phyloP scores from a whole-genome alignment of 2,888 invertebrate species.

The Callimorpha dominula region DNA sequence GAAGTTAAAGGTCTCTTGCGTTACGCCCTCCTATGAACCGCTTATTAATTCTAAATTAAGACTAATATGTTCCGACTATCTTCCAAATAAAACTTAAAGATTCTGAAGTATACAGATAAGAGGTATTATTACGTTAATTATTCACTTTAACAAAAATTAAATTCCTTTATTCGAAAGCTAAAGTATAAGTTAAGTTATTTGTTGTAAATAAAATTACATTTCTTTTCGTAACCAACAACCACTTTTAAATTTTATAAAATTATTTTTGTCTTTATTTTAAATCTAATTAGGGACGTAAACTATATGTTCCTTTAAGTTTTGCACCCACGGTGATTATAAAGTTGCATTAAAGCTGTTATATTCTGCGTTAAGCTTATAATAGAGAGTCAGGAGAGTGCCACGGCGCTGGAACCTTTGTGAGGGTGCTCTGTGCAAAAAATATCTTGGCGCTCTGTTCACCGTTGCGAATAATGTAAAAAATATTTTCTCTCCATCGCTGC shows the following conservation, averaged over 20 bases:
- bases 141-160: neutral
- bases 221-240: neutral
- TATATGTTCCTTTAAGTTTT: conserved; percentile 66
- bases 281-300: conserved; percentile 67
- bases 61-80: conserved; percentile 52
- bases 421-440: conserved; percentile 63
- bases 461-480: conserved; percentile 76
- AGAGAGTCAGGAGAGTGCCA: conserved; percentile 65
- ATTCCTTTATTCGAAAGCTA: neutral
- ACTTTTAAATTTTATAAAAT: neutral
- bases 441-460: conserved; percentile 59
- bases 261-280: conserved; percentile 59
- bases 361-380: conserved; percentile 73
- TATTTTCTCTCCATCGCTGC: conserved; percentile 72
- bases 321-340: conserved; percentile 62
- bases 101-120: neutral
- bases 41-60: conserved; percentile 70
- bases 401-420: conserved; percentile 66
- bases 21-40: conserved; percentile 63
- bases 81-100: conserved; percentile 24
- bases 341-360: conserved; percentile 72
- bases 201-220: conserved; percentile 1
- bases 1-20: conserved; percentile 69
- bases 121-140: neutral
- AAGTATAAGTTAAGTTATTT: conserved; percentile 21